Percentiles rank a stretch among this genome's conserved stretches.
phyloP scores from a whole-genome alignment of 30 jellyfish, hydroid and myxozoan species.

The Sanderia malayensis region DNA sequence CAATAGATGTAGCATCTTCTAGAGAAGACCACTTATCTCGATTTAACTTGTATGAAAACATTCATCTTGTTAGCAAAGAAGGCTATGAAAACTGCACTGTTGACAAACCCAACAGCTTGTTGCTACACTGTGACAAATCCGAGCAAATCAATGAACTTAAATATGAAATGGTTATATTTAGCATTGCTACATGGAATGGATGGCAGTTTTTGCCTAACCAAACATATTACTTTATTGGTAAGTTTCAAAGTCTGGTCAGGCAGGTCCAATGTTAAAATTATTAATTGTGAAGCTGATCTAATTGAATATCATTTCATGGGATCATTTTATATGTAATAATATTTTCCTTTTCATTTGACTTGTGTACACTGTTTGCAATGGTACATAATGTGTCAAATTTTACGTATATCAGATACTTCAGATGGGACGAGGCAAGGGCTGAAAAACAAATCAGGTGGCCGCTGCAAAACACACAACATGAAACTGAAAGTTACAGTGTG shows the following conservation, averaged over 20 bases:
- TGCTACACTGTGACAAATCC: constrained; percentile 49
- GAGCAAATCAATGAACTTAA: constrained; percentile 7
- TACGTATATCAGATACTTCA: constrained; percentile 50
- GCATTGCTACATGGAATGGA: constrained; percentile 29
- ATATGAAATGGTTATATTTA: constrained; percentile 19
- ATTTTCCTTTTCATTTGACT: no score
- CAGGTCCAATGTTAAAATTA: no score
- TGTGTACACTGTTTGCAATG: no score
- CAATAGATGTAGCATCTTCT: constrained; percentile 25
- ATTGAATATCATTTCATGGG: no score
- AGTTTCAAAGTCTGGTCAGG: no score
- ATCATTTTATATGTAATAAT: no score
- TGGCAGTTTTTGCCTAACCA: constrained; percentile 30
- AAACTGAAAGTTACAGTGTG: constrained; percentile 69
- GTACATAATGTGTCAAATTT: no score
- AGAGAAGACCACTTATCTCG: constrained; percentile 1
- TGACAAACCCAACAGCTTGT: constrained; percentile 36
- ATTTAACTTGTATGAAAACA: constrained; percentile 40
- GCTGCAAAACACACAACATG: constrained; percentile 66
- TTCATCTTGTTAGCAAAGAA: constrained; percentile 58
- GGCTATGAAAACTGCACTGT: constrained; percentile 63
- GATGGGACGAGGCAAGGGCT: constrained; percentile 59
- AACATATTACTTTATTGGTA: constrained; percentile 69
- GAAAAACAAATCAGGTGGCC: constrained; percentile 52
- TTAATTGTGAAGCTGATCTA: no score